These are phyloP conservation scores for Leptura quadrifasciata DNA, from an alignment of 2,888 invertebrate genomes.

Conservation along the genomic window DNA sequence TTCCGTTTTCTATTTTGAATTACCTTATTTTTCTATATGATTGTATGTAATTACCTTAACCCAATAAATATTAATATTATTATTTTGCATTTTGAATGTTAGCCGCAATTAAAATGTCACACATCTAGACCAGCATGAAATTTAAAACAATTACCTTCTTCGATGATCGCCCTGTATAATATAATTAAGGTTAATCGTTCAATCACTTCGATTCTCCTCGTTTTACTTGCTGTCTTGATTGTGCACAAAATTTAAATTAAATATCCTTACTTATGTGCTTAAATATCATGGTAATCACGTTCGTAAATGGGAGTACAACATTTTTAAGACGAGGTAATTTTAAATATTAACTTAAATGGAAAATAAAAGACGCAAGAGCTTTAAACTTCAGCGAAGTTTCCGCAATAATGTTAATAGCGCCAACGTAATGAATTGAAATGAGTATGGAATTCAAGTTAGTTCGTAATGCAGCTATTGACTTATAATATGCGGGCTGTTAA, in stretches of 20 bases:
- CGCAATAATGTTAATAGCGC: constrained; percentile 38
- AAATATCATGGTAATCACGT: constrained; percentile 8
- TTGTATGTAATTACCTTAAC: too few species aligned
- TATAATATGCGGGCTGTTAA: constrained; percentile 37
- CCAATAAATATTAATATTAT: too few species aligned
- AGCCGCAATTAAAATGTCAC: too few species aligned
- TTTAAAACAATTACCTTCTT: too few species aligned
- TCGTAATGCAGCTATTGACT: constrained; percentile 43
- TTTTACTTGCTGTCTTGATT: neutral
- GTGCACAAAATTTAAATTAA: constrained; percentile 6
- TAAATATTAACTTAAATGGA: neutral
- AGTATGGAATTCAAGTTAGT: constrained; percentile 40
- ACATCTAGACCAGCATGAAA: too few species aligned
- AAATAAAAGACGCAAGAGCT: constrained; percentile 2
- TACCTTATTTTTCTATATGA: too few species aligned
- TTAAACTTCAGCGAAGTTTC: constrained; percentile 32
- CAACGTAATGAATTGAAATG: constrained; percentile 44
- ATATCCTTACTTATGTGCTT: neutral
- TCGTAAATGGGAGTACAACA: neutral
- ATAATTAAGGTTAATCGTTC: neutral
- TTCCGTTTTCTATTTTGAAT: too few species aligned
- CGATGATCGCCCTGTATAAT: neutral
- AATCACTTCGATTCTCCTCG: neutral
- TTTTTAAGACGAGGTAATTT: neutral
- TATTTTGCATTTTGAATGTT: too few species aligned